Evolutionary conservation across 2,888 invertebrate genomes (phyloP), one percentile per base, ranked within the genome.

Genomic region (Leptopterna dolabrata): DNA sequence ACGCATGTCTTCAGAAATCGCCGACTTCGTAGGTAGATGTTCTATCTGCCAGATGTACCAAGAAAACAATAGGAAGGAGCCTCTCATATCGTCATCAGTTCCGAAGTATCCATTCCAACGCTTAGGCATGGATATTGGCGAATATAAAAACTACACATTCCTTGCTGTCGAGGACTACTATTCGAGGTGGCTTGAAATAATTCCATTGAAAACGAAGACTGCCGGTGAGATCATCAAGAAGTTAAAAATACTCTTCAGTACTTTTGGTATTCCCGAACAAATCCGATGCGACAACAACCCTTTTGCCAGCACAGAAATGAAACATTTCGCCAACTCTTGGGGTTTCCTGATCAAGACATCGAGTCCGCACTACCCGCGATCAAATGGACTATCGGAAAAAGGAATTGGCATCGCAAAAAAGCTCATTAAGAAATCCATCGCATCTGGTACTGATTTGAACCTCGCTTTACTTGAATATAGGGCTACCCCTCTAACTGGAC

Each of bases 91-190:
- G 16, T 55, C 86, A 27, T 45, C 14, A n/a, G 55, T 80, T 19
- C 76, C 86, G 27, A 2, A 7, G 11, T 86, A 78, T 63, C 86
- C 86, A 30, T 86, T 86, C 29, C 86, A 86, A 55, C 19, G 16
- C 19, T 9, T 86, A 16, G 80, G 78, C 7, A 86, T 86, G 76
- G 86, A 86, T 36, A 86, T 86, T 14, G 86, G 86, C 6, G 86
- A 86, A 36, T 78, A 86, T 29, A 27, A 78, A 51, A 29, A 43
- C 16, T 30, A 73, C 2, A 76, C n/a, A n/a, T 85, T 76, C 55
- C 70, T 85, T 13, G 86, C 47, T 4, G 24, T 85, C 16, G 76
- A 76, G 55, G 86, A 85, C 27, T 85, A 76, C 45, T 85, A 27
- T 30, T 85, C 73, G 76, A 16, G 76, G n/a, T 73, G 76, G 86